Percentiles rank a stretch among this genome's conserved stretches.
Evolutionary conservation across 2,797 vertebrate genomes (phyloP).

Genomic region (Pipistrellus kuhlii): DNA sequence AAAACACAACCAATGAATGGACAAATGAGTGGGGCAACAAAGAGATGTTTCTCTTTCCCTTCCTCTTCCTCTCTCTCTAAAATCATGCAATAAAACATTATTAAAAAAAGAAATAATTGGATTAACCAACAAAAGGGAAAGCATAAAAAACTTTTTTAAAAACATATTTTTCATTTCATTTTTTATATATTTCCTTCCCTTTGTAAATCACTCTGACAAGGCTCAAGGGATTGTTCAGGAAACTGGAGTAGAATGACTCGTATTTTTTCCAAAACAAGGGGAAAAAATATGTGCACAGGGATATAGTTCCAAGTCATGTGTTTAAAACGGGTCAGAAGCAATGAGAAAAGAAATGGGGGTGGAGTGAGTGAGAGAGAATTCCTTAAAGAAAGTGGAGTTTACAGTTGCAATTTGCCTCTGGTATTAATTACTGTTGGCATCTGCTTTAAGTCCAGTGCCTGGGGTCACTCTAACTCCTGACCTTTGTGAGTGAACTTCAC

Average conservation of each 20-base stretch:
- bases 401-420: not conserved
- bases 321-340: not conserved
- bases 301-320: not conserved
- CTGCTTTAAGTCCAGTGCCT: not conserved
- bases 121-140: slow-evolving; percentile 2
- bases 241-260: not conserved
- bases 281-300: not conserved
- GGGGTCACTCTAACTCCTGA: not conserved
- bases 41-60: not conserved
- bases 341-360: not conserved
- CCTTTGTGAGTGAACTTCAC: not conserved
- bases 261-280: not conserved
- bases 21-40: not conserved
- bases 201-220: slow-evolving; percentile 5
- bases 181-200: not conserved
- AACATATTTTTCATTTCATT: not conserved
- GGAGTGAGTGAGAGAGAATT: not conserved
- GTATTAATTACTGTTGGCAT: no score
- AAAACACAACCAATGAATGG: not conserved
- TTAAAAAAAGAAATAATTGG: not conserved
- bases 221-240: not conserved
- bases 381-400: not conserved
- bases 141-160: not conserved
- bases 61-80: not conserved
- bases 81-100: not conserved